Base-by-base conservation (phyloP, 2,888 invertebrate species). In the Drosophila hamatofila region DNA sequence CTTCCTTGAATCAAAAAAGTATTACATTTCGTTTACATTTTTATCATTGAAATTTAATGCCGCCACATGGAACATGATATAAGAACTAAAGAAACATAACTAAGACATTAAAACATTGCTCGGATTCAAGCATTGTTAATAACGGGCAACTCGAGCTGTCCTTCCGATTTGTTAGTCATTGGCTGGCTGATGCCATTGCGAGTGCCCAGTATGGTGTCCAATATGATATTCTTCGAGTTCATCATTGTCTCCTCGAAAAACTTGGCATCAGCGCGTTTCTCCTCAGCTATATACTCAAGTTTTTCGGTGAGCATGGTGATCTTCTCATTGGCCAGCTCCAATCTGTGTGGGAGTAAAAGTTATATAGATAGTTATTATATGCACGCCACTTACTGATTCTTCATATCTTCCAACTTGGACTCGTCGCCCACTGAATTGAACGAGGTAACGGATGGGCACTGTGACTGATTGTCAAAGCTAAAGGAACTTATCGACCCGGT, bases 241-340 rank as follows among this genome's bases (percentile, higher is more conserved):
- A 57, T 55, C 3, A 93, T 83, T 7, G 92, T 91, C 35, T 91
- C 90, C 55, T 90, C 88, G 62, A 92, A 93, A 18, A 88, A 83
- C 65, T 91, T 91, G 3, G 84, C 72, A 77, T 93, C 93, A n/a
- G 78, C 83, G 9, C 88, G 81, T 56, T 92, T 92, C 68, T 93
- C 93, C 9, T 86, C 78, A 3, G 72, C 75, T 1, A 92, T 18
- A 37, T 91, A 83, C 4, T 84, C 77, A 0, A 93, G 64, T 67
- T 92, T 92, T 39, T 92, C 92, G 1, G 88, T 90, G 8, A 93
- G 73, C 74, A 92, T 83, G 6, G 78, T 73, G 2, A 92, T 91
- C 67, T 92, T 92, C 59, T 93, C 93, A 4, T 81, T 86, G 3
- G 92, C 83, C 41, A 92, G 56, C 78, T 93, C 92, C 61, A 93